Percentiles rank a stretch among this genome's conserved stretches.
These are phyloP conservation scores for Oreonectes daqikongensis DNA, from an alignment of 2,797 vertebrate species.

Conservation along the genomic window DNA sequence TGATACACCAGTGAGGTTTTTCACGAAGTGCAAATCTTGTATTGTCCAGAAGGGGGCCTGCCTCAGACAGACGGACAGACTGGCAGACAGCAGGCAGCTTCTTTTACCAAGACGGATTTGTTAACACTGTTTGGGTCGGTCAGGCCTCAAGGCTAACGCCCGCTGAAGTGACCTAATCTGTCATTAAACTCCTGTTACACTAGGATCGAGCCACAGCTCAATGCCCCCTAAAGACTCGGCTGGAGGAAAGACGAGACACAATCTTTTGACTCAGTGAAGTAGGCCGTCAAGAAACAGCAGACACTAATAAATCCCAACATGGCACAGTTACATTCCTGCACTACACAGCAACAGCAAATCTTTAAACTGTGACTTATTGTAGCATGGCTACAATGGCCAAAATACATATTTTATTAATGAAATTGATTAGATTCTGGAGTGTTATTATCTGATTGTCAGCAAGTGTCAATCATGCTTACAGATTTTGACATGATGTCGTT, in stretches of 20 bases:
- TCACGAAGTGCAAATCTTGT: conserved; percentile 40
- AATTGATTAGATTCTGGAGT: not conserved
- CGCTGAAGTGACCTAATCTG: conserved; percentile 82
- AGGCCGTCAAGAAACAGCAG: conserved; percentile 56
- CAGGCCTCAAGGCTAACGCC: conserved; percentile 73
- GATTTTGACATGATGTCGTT: conserved; percentile 16
- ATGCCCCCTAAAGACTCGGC: conserved; percentile 60
- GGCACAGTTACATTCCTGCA: conserved; percentile 28
- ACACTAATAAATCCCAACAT: conserved; percentile 52
- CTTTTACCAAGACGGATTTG: conserved; percentile 83
- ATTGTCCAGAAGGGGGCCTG: conserved; percentile 65
- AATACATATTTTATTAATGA: not conserved
- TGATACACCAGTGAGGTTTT: conserved; percentile 2
- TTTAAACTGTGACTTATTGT: not conserved
- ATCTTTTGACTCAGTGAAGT: conserved; percentile 74
- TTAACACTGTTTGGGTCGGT: conserved; percentile 81
- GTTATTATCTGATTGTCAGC: conserved; percentile 10
- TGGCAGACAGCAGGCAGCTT: conserved; percentile 68
- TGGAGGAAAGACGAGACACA: conserved; percentile 70
- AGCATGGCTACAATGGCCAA: not conserved
- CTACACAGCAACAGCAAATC: conserved; percentile 25
- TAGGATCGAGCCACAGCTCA: conserved; percentile 73
- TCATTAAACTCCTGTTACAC: conserved; percentile 83
- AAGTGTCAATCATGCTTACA: not conserved
- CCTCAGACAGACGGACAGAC: conserved; percentile 39